phyloP scores from a whole-genome alignment of 2,113 vertebrate species.

The Sylvilagus bachmani region DNA sequence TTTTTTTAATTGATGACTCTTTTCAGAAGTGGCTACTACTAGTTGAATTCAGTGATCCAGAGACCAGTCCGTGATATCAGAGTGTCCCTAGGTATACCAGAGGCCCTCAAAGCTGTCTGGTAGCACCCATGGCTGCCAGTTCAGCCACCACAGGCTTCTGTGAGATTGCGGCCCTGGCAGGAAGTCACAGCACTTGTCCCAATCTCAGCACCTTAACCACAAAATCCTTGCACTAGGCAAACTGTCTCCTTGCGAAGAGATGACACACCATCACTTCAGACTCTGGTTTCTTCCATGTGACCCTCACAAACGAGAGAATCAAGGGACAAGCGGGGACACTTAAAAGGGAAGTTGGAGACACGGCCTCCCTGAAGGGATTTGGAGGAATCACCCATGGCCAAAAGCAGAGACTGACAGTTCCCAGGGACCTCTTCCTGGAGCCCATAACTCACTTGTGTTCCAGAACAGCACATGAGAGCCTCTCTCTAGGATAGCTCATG shows the following conservation, averaged over 20 bases:
- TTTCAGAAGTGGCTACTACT: constrained; percentile 44
- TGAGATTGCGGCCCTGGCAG: neutral
- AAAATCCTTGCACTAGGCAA: neutral
- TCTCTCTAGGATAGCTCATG: constrained; percentile 48
- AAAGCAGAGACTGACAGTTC: constrained; percentile 23
- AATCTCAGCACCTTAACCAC: neutral
- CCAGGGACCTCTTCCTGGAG: neutral
- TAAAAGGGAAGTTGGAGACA: neutral
- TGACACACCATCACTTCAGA: neutral
- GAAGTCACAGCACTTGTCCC: accelerated
- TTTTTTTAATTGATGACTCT: constrained; percentile 68
- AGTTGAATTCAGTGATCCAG: constrained; percentile 47
- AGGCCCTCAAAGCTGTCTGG: neutral
- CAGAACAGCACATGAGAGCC: constrained; percentile 1
- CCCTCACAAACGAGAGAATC: neutral
- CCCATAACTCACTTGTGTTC: neutral
- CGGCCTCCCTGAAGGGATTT: neutral
- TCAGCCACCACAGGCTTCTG: neutral
- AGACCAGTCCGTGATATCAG: constrained; percentile 17
- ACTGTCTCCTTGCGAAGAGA: constrained; percentile 1
- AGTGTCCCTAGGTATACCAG: neutral
- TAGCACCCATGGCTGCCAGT: neutral
- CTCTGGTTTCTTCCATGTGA: neutral
- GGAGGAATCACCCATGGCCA: neutral
- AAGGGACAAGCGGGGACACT: neutral